Percentiles rank a stretch among this genome's conserved stretches.
These are phyloP conservation scores for Cremastinae sp. DNA, from an alignment of 2,888 invertebrate species.

Conservation along the genomic window DNA sequence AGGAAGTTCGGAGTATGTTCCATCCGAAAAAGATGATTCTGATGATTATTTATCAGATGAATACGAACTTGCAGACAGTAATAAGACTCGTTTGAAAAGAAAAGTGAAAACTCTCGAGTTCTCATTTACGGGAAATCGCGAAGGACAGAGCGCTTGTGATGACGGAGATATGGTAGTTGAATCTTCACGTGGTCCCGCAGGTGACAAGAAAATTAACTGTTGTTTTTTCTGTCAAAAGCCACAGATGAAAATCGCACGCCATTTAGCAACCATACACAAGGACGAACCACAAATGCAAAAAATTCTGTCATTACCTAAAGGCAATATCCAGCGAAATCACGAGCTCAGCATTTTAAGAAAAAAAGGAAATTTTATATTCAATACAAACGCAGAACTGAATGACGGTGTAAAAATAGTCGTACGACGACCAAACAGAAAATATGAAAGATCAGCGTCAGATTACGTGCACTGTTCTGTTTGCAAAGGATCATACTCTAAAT, in stretches of 20 bases:
- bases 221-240: conserved; percentile 8
- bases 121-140: not conserved
- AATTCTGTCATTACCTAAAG: conserved; percentile 28
- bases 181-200: not conserved
- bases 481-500: conserved; percentile 56
- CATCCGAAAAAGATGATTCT: too few species aligned
- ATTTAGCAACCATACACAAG: conserved; percentile 33
- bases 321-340: conserved; percentile 30
- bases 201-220: conserved; percentile 7
- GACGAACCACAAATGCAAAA: conserved; percentile 34
- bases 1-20: too few species aligned
- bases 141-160: not conserved
- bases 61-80: too few species aligned
- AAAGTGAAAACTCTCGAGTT: too few species aligned
- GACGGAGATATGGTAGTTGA: not conserved
- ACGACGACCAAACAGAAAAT: conserved; percentile 20
- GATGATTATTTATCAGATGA: too few species aligned
- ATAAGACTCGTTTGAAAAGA: too few species aligned
- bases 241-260: conserved; percentile 37
- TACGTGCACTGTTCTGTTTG: conserved; percentile 58
- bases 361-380: conserved; percentile 45
- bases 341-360: conserved; percentile 44
- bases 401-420: conserved; percentile 39
- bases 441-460: conserved; percentile 33
- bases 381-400: conserved; percentile 40